phyloP scores from a whole-genome alignment of 2,113 vertebrate species.

The Mus spicilegus region DNA sequence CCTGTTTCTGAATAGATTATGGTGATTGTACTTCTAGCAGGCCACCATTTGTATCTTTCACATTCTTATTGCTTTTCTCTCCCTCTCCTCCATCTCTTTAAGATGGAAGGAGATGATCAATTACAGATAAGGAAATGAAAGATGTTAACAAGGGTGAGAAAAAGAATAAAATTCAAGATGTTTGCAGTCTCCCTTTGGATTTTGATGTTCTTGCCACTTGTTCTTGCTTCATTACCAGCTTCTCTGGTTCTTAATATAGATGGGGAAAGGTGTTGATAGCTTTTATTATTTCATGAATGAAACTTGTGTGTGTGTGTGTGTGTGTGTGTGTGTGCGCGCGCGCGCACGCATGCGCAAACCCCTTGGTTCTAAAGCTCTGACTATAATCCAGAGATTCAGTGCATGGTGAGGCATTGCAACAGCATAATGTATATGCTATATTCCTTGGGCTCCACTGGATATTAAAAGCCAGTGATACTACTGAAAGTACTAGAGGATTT shows the following conservation, averaged over 20 bases:
- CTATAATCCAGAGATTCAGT: neutral
- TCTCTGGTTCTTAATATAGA: neutral
- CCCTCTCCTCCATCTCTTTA: neutral
- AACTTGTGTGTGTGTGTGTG: neutral
- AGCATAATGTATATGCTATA: neutral
- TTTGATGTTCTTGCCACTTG: neutral
- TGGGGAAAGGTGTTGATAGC: neutral
- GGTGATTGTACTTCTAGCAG: neutral
- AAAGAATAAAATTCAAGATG: neutral
- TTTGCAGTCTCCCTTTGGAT: neutral
- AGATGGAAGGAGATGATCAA: neutral
- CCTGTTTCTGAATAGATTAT: neutral
- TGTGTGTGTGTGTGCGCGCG: neutral
- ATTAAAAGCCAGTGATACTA: neutral
- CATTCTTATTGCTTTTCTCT: slow-evolving; percentile 6
- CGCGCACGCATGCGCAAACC: too few relatives aligned
- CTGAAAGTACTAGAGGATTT: neutral
- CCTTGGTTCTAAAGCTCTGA: neutral
- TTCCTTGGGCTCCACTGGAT: neutral
- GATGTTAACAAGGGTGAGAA: neutral
- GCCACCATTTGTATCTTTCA: neutral
- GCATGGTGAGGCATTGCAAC: neutral
- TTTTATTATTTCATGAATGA: neutral
- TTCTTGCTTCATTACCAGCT: neutral
- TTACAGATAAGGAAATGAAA: slow-evolving; percentile 18